phyloP scores from a whole-genome alignment of 1,140 invertebrate genomes.

The Globodera rostochiensis region DNA sequence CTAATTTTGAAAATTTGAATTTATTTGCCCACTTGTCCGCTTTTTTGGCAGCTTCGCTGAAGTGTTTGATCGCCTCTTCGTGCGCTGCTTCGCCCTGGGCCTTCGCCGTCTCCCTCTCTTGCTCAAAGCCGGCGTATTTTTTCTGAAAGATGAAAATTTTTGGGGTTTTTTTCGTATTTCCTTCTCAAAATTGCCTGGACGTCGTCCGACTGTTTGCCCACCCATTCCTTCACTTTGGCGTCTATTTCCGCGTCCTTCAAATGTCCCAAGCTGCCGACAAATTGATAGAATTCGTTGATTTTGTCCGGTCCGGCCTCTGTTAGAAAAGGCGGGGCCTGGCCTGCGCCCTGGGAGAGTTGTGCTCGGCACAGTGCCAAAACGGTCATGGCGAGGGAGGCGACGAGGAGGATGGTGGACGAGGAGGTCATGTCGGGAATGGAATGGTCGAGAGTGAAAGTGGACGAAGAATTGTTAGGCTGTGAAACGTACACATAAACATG shows the following conservation, averaged over 20 bases:
- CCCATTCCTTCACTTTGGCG: constrained; percentile 26
- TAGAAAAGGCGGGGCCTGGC: constrained; percentile 3
- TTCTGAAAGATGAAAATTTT: constrained; percentile 14
- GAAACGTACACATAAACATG: no score
- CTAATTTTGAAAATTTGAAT: background rate
- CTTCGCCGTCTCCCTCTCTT: constrained; percentile 8
- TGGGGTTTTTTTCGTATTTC: background rate
- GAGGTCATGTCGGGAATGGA: background rate
- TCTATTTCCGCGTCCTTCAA: constrained; percentile 15
- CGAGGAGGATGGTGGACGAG: background rate
- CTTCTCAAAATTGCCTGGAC: constrained; percentile 12
- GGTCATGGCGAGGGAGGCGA: background rate
- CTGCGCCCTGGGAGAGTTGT: background rate
- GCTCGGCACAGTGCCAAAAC: background rate
- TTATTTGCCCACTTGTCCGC: constrained; percentile 13
- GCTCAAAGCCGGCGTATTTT: constrained; percentile 22
- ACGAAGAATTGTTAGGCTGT: no score
- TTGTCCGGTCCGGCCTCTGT: background rate
- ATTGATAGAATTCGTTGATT: constrained; percentile 24
- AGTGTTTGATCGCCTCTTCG: constrained; percentile 20
- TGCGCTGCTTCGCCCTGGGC: constrained; percentile 14
- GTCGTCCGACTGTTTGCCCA: constrained; percentile 12
- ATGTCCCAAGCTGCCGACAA: background rate
- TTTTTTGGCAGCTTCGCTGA: constrained; percentile 6
- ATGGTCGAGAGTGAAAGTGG: no score